Base-by-base conservation (phyloP, 2,888 invertebrate genomes). In the Selenia dentaria region DNA sequence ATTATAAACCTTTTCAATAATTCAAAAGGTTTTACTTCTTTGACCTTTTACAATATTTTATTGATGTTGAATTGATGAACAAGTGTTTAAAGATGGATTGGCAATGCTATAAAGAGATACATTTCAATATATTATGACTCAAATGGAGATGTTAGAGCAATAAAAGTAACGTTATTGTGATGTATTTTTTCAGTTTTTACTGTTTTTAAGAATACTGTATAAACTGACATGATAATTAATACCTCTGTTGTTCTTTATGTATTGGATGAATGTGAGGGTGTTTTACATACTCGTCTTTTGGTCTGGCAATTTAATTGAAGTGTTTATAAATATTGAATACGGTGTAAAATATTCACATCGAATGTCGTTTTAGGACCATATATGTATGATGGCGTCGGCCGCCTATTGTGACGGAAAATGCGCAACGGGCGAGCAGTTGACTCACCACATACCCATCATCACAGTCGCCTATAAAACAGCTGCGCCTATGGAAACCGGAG, bases 1-100 rank as follows among this genome's bases (percentile, higher is more conserved):
- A 34, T 31, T 32, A 43, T 22, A 9, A 36, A 46, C 42, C 32
- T 39, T 6, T 36, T 46, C 35, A 33, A 45, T 45, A 45, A 45
- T 45, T 34, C 39, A 45, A 6, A 16, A 25, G 33, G 28, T 39
- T 40, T 34, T 28, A 22, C 9, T 16, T 24, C 4, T n/a, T 1
- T 45, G 39, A 46, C 46, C 46, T 46, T 46, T 40, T 13, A 8
- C 1, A 16, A 26, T 8, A 28, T 28, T 33, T 27, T 38, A 45
- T 28, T 28, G 29, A 25, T 31, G 33, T 32, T 14, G 22, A 34
- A 45, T 34, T 28, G 34, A 25, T 31, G 33, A 25, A 9, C n/a
- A 9, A 25, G 40, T 27, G 31, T 31, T 31, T 18, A 31, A 5
- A 34, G 35, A 40, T 40, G 35, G 22, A 46, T 40, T 40, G 40